Base-by-base conservation (phyloP, 1,140 invertebrate genomes). In the Pseudomyrmex concolor region DNA sequence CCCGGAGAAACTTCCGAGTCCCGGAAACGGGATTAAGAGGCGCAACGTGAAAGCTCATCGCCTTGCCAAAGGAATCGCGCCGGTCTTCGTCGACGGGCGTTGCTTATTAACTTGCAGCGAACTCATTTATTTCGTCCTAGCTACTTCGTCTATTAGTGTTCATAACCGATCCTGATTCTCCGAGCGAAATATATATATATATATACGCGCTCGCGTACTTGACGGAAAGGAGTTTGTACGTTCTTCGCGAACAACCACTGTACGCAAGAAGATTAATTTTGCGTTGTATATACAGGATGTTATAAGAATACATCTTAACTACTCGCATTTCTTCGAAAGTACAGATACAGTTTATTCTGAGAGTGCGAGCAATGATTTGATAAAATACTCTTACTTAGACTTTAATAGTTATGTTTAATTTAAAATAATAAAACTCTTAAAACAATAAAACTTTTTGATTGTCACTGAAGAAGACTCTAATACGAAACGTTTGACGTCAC, bases 41-140 rank as follows among this genome's bases (percentile, higher is more conserved):
- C 67, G 77, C 76, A 84, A 84, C 73, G 83, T 77, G 64, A 84
- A 86, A 86, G 85, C 83, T 86, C 67, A 86, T 86, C 76, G 83
- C 68, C 82, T 78, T 50, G 43, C 57, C 83, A 72, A 78, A 86
- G 85, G 68, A 73, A 84, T 84, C 76, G 60, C 55, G 19, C 70
- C 25, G 45, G 51, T 72, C 72, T 77, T 66, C 64, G 63, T 84
- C 57, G 83, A 50, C 60, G 17, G 60, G 77, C 43, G 73, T 67
- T 82, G 59, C 73, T 84, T 84, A 84, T 84, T 81, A 84, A 84
- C 66, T 80, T 45, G 43, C 54, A 80, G 66, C 66, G 43, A 80
- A 80, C 66, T 80, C 76, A 74, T 74, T 82, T 74, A 74, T 82
- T 74, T 74, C 48, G 17, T 7, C 70, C 70, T 71, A 51, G 45